These are phyloP conservation scores for Bursaphelenchus okinawaensis DNA, from an alignment of 2,888 invertebrate species.

Conservation along the genomic window DNA sequence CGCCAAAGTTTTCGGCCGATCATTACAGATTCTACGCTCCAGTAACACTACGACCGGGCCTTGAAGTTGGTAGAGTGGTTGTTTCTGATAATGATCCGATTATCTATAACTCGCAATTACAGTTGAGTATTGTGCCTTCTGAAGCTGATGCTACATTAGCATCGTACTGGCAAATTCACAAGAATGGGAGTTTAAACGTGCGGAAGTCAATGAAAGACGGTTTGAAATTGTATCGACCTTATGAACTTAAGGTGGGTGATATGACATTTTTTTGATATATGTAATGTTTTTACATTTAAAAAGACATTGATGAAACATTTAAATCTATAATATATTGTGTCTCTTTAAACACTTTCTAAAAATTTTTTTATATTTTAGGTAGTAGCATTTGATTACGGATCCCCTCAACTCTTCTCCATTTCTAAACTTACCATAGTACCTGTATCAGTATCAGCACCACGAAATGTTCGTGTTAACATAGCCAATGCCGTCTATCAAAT, in stretches of 20 bases:
- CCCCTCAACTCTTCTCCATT: conserved; percentile 50
- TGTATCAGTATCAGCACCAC: conserved; percentile 49
- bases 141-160: background rate
- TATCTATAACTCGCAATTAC: conserved; percentile 54
- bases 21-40: conserved; percentile 43
- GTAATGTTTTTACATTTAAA: too few relatives aligned
- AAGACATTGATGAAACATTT: too few relatives aligned
- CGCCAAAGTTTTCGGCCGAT: conserved; percentile 37
- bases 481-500: conserved; percentile 53
- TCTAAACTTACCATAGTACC: conserved; percentile 50
- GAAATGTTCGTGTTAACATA: conserved; percentile 47
- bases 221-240: conserved; percentile 23
- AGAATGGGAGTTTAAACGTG: conserved; percentile 33
- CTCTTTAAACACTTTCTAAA: too few relatives aligned
- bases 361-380: too few relatives aligned
- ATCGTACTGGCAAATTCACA: conserved; percentile 25
- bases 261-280: too few relatives aligned
- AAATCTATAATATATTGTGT: too few relatives aligned
- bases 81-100: conserved; percentile 45
- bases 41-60: conserved; percentile 23
- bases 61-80: conserved; percentile 34
- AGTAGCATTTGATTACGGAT: conserved; percentile 54
- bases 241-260: conserved; percentile 19
- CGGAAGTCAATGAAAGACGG: conserved; percentile 20
- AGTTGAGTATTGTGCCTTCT: conserved; percentile 22